Evolutionary conservation across 2,888 invertebrate genomes (phyloP).

Genomic region (Xestoiulus laeticollis): DNA sequence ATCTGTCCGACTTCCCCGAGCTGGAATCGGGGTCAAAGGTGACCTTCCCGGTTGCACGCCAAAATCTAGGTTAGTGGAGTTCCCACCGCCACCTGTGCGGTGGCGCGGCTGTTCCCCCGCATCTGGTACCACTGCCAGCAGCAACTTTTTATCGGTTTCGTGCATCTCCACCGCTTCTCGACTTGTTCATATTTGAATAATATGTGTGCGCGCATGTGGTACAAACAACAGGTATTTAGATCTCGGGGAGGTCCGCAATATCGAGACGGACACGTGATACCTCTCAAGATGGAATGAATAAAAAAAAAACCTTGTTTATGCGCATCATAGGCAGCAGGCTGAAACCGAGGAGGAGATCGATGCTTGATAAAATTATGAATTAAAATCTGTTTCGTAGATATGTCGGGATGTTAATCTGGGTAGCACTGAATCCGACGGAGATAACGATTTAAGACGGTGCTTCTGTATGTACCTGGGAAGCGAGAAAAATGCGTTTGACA

Average conservation of each 20-base stretch:
- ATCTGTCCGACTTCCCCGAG: too few species aligned
- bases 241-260: constrained; percentile 13
- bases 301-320: not conserved
- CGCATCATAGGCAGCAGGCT: not conserved
- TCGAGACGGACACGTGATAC: constrained; percentile 10
- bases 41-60: not conserved
- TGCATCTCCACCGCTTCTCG: not conserved
- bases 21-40: not conserved
- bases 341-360: constrained; percentile 6
- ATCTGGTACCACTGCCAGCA: constrained; percentile 4
- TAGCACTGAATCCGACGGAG: not conserved
- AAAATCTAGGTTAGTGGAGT: constrained; percentile 14
- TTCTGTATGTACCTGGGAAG: too few species aligned
- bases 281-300: not conserved
- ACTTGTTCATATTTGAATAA: constrained; percentile 4
- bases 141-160: not conserved
- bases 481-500: too few species aligned
- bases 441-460: not conserved
- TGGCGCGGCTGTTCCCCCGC: not conserved
- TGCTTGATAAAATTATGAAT: not conserved
- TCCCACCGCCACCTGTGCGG: not conserved
- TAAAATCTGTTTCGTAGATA: not conserved
- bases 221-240: constrained; percentile 26
- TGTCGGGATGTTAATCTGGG: not conserved
- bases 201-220: not conserved